Percentiles rank a stretch among this genome's conserved stretches.
These are phyloP conservation scores for Magallana angulata DNA, from an alignment of 1,140 invertebrate species.

Conservation along the genomic window DNA sequence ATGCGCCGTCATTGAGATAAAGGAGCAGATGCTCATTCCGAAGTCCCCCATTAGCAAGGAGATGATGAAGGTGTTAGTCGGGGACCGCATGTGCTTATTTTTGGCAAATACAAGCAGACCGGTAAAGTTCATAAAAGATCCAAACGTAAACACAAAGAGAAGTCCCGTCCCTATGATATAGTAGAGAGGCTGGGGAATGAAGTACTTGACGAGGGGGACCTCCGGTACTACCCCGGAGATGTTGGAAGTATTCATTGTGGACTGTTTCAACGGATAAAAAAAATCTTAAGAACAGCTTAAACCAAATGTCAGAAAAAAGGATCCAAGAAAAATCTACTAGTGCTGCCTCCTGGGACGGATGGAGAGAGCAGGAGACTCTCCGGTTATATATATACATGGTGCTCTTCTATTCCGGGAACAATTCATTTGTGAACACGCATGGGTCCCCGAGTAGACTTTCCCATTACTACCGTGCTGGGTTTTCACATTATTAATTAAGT, in stretches of 20 bases:
- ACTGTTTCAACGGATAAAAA: too few relatives aligned
- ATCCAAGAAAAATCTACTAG: too few relatives aligned
- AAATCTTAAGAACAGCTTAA: too few relatives aligned
- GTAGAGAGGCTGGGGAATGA: neutral
- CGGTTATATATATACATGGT: constrained; percentile 7
- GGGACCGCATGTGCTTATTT: constrained; percentile 66
- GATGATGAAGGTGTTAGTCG: constrained; percentile 70
- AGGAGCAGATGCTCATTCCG: constrained; percentile 54
- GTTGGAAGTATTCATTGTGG: neutral
- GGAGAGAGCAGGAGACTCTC: too few relatives aligned
- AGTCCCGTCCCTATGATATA: constrained; percentile 13
- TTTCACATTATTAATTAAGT: constrained; percentile 12
- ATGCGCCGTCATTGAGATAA: constrained; percentile 55
- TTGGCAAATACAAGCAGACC: constrained; percentile 62
- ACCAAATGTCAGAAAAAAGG: too few relatives aligned
- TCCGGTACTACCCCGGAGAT: neutral
- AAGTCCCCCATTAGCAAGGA: constrained; percentile 64
- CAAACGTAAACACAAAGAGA: neutral
- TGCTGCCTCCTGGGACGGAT: too few relatives aligned
- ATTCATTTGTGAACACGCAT: constrained; percentile 18
- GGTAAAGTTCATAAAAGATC: constrained; percentile 24
- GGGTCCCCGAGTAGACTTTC: neutral
- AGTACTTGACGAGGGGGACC: neutral
- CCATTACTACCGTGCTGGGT: neutral
- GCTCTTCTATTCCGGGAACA: neutral